Evolutionary conservation across 2,888 invertebrate species (phyloP).

Genomic region (Euproctis similis): DNA sequence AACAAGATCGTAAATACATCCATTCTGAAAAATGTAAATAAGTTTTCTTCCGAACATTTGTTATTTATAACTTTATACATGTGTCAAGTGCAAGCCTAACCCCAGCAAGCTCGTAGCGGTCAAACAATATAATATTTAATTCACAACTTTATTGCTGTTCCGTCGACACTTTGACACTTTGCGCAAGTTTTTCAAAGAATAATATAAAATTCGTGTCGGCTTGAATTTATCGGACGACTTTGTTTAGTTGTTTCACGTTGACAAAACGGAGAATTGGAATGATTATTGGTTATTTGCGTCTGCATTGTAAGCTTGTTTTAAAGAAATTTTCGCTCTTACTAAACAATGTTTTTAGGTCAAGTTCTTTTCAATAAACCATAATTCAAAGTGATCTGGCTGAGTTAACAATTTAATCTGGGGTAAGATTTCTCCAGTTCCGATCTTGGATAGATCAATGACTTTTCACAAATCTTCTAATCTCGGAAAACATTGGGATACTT

Average conservation of each 20-base stretch:
- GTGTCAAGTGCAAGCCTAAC: conserved; percentile 25
- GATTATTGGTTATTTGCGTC: too few species aligned
- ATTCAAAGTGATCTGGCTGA: too few species aligned
- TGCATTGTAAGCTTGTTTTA: too few species aligned
- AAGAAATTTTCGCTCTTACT: too few species aligned
- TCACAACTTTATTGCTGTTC: conserved; percentile 33
- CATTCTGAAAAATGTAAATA: conserved; percentile 16
- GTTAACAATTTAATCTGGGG: too few species aligned
- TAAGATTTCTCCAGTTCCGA: too few species aligned
- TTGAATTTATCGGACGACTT: conserved; percentile 17
- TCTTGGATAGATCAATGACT: too few species aligned
- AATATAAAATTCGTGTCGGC: conserved; percentile 20
- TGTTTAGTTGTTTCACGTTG: conserved; percentile 13
- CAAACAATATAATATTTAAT: conserved; percentile 40
- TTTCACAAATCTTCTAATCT: too few species aligned
- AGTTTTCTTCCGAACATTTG: conserved; percentile 11
- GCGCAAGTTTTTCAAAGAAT: conserved; percentile 17
- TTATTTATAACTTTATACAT: conserved; percentile 24
- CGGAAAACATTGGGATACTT: too few species aligned
- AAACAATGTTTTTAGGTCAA: too few species aligned
- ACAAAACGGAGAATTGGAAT: conserved; percentile 5
- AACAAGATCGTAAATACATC: conserved; percentile 2
- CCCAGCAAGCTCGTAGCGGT: conserved; percentile 21
- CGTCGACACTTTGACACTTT: conserved; percentile 24
- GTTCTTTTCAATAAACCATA: too few species aligned